Evolutionary conservation across 2,888 invertebrate genomes (phyloP).

Genomic region (Venusia cambrica): DNA sequence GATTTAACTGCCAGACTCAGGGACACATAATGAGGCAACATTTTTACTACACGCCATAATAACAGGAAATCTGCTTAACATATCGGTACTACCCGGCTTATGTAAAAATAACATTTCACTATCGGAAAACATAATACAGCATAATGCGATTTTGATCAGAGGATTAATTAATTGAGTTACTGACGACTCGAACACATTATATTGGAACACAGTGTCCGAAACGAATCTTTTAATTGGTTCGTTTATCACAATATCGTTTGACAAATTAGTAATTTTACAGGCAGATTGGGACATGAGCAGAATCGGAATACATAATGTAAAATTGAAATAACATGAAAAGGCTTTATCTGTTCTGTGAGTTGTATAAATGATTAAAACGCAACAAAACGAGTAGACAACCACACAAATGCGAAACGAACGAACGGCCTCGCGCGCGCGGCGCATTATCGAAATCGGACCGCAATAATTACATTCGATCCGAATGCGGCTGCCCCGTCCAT

Average conservation of each 20-base stretch:
- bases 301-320: slow-evolving; percentile 35
- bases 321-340: slow-evolving; percentile 60
- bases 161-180: slow-evolving; percentile 25
- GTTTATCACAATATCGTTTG: slow-evolving; percentile 36
- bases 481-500: slow-evolving; percentile 66
- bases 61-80: slow-evolving; percentile 17
- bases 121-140: slow-evolving; percentile 5
- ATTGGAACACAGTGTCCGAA: no score
- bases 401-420: slow-evolving; percentile 65
- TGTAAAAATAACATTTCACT: slow-evolving; percentile 6
- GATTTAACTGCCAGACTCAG: slow-evolving; percentile 63
- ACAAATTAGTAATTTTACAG: slow-evolving; percentile 39
- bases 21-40: slow-evolving; percentile 67
- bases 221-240: no score
- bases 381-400: slow-evolving; percentile 68
- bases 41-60: slow-evolving; percentile 48
- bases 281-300: slow-evolving; percentile 33
- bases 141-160: no score
- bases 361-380: slow-evolving; percentile 74
- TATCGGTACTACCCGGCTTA: slow-evolving; percentile 8
- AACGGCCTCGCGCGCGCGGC: slow-evolving; percentile 65
- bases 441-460: slow-evolving; percentile 77
- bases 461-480: slow-evolving; percentile 76
- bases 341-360: slow-evolving; percentile 61
- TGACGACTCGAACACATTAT: no score